phyloP scores from a whole-genome alignment of 2,797 vertebrate genomes.

The Melopsittacus undulatus region DNA sequence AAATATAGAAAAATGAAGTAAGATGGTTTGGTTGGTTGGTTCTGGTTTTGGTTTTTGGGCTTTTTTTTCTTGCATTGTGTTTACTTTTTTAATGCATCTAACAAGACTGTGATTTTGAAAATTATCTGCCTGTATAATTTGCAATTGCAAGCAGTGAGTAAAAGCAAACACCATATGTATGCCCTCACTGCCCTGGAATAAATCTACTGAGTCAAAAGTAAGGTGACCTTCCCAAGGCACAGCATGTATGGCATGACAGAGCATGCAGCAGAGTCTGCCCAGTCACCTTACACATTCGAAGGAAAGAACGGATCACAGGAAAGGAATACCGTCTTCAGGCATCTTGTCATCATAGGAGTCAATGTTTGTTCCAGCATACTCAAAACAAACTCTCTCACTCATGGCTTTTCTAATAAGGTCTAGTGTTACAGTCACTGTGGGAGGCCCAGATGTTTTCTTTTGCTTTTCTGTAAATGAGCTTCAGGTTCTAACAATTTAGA shows the following conservation, averaged over 20 bases:
- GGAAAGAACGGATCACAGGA: background rate
- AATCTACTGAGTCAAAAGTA: background rate
- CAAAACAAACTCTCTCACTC: background rate
- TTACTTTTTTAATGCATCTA: background rate
- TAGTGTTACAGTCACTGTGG: background rate
- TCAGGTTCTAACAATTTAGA: background rate
- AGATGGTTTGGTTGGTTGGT: background rate
- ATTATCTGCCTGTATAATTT: background rate
- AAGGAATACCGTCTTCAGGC: background rate
- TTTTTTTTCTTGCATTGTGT: background rate
- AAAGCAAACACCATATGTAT: background rate
- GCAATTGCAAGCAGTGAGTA: background rate
- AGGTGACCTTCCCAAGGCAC: background rate
- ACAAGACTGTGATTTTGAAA: background rate
- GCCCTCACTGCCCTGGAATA: background rate
- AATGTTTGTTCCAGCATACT: background rate
- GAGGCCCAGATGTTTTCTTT: background rate
- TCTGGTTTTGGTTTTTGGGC: background rate
- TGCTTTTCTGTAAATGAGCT: background rate
- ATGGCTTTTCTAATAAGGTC: background rate
- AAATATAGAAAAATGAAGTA: background rate
- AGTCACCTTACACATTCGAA: background rate
- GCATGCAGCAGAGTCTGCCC: fast-evolving
- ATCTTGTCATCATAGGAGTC: background rate
- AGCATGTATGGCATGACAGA: background rate